Evolutionary conservation across 2,797 vertebrate genomes (phyloP), one percentile per base, ranked within the genome.

Genomic region (Threskiornis aethiopicus): DNA sequence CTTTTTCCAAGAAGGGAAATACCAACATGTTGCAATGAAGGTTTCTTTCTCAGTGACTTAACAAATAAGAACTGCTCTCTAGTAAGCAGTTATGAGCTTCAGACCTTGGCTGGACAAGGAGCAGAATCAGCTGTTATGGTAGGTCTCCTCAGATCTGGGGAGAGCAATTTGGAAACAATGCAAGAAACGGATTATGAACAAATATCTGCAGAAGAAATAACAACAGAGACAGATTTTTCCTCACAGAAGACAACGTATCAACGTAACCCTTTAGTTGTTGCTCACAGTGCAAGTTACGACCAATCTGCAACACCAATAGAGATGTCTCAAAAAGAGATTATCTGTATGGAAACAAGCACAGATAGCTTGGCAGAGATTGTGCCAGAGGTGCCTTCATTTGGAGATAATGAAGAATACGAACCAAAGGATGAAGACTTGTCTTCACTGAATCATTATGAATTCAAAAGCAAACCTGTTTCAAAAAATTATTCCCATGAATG

Each of bases 291-390:
- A 73, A 93, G 65, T 72, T 97, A 80, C 0, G 71, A 95, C 71
- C 96, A 96, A 16, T 95, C 96, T 87, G 91, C 96, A 76, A 62
- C 47, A 59, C 89, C 82, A 59, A 25, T 95, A 62, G 85, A 88
- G 47, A 65, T 49, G n/a, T 67, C 86, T 93, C 87, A 94, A 16
- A 59, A 87, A 87, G 98, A 98, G 47, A 95, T 75, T 15, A 73
- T 93, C 86, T 97, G 92, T 76, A 94, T 97, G 86, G 97, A 98
- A 95, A 97, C 88, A 80, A 98, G 97, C 92, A 97, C 94, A 66
- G 98, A 98, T 66, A 98, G 92, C 42, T 87, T 98, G 72, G 96
- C 96, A 87, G 98, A 98, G 82, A 58, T 97, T 33, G 92, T 62
- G 13, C 90, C 97, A 90, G 97, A 98, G 49, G 92, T 93, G 69